Evolutionary conservation across 2,888 invertebrate genomes (phyloP).

Genomic region (Volucella inanis): DNA sequence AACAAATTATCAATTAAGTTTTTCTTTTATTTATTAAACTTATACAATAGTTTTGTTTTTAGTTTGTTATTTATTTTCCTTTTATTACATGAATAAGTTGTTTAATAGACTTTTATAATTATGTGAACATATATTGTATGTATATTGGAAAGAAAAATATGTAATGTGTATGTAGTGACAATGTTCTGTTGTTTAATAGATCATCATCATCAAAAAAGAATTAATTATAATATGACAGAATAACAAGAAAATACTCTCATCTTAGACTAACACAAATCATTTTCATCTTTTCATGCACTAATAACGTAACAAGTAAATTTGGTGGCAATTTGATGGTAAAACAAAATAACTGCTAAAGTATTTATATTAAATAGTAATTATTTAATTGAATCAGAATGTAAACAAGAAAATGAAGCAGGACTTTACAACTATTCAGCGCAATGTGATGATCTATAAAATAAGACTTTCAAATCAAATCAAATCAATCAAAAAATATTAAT

Average conservation of each 20-base stretch:
- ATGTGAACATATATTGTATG: conserved; percentile 11
- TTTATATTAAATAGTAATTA: neutral
- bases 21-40: conserved; percentile 3
- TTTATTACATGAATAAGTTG: neutral
- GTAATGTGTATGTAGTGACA: conserved; percentile 42
- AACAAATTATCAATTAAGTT: conserved; percentile 47
- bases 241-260: conserved; percentile 9
- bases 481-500: no score
- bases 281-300: conserved; percentile 4
- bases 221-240: conserved; percentile 2
- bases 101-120: conserved; percentile 5
- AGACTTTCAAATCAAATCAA: no score
- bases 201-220: conserved; percentile 58
- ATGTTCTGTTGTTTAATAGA: conserved; percentile 44
- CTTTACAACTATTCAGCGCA: no score
- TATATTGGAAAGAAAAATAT: neutral
- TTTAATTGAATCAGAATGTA: no score
- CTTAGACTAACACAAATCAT: conserved; percentile 17
- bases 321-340: conserved; percentile 31
- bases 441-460: no score
- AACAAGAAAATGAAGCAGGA: no score
- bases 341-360: no score
- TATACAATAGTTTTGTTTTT: neutral
- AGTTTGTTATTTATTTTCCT: conserved; percentile 4
- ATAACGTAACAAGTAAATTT: neutral